These are phyloP conservation scores for Margarornis squamiger DNA, from an alignment of 2,797 vertebrate species.

Conservation along the genomic window DNA sequence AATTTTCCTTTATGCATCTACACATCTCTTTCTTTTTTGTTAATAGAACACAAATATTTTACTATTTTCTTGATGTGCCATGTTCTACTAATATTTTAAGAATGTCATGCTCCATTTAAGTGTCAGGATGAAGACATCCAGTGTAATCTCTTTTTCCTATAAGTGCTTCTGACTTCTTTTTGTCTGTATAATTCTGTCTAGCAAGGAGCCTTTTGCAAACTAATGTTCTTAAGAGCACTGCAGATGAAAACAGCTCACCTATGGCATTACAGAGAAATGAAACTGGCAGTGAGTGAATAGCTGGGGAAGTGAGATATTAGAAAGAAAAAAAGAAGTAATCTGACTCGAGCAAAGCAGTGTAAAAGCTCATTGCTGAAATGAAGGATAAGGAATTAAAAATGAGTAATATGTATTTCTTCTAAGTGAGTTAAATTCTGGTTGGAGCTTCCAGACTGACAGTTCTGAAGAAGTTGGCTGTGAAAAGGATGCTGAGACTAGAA, in stretches of 20 bases:
- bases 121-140: slow-evolving; percentile 45
- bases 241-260: slow-evolving; percentile 32
- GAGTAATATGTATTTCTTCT: not conserved
- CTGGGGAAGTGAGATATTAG: not conserved
- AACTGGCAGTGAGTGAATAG: not conserved
- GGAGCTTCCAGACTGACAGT: not conserved
- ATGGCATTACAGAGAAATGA: not conserved
- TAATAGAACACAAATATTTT: slow-evolving; percentile 32
- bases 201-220: slow-evolving; percentile 34
- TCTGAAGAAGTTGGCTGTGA: not conserved
- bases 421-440: not conserved
- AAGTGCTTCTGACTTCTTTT: slow-evolving; percentile 36
- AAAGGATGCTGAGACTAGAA: not conserved
- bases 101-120: slow-evolving; percentile 18
- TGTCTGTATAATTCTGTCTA: slow-evolving; percentile 30
- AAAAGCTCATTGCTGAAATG: not conserved
- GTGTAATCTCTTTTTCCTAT: slow-evolving; percentile 12
- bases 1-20: not conserved
- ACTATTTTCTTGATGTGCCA: not conserved
- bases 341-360: not conserved
- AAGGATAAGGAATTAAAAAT: slow-evolving; percentile 7
- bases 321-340: not conserved
- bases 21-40: not conserved
- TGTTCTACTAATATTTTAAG: slow-evolving; percentile 29
- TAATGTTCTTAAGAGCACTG: slow-evolving; percentile 20